Conservation (phyloP, 30 jellyfish, hydroid and myxozoan species). For the Phacellophora camtschatica region DNA sequence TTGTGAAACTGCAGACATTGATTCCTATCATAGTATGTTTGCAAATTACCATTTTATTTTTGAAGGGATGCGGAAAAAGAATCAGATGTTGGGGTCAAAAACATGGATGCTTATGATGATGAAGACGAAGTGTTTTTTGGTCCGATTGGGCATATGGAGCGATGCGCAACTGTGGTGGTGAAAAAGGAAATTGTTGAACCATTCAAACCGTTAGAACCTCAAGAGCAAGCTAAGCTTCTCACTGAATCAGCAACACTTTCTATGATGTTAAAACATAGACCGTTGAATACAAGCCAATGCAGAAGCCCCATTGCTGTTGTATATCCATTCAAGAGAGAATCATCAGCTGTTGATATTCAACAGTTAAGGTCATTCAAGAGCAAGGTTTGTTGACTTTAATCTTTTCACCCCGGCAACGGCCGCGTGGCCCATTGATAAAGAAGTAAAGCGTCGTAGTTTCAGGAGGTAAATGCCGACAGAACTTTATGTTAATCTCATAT, state of each 20-base stretch:
- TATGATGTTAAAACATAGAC: conserved; percentile 9
- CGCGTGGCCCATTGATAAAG: no score
- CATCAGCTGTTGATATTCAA: conserved; percentile 12
- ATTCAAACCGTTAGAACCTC: conserved; percentile 30
- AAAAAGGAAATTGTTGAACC: conserved; percentile 61
- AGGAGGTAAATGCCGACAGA: no score
- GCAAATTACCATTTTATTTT: no score
- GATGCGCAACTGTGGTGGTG: conserved; percentile 81
- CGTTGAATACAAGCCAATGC: background rate
- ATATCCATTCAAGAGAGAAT: conserved; percentile 61
- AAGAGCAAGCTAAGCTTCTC: conserved; percentile 33
- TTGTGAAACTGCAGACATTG: no score
- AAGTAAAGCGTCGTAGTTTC: no score
- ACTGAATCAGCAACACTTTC: conserved; percentile 46
- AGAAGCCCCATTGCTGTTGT: conserved; percentile 91
- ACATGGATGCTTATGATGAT: conserved; percentile 56
- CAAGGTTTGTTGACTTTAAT: no score
- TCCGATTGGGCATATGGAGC: conserved; percentile 81
- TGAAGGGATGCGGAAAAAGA: background rate
- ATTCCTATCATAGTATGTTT: no score
- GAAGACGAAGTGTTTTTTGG: conserved; percentile 97
- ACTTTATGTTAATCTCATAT: no score
- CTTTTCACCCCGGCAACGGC: no score
- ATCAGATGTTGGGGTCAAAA: background rate
- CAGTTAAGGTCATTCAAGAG: background rate